Evolutionary conservation across 1,140 invertebrate species (phyloP), one percentile per base, ranked within the genome.

Genomic region (Melipona quadrifasciata): DNA sequence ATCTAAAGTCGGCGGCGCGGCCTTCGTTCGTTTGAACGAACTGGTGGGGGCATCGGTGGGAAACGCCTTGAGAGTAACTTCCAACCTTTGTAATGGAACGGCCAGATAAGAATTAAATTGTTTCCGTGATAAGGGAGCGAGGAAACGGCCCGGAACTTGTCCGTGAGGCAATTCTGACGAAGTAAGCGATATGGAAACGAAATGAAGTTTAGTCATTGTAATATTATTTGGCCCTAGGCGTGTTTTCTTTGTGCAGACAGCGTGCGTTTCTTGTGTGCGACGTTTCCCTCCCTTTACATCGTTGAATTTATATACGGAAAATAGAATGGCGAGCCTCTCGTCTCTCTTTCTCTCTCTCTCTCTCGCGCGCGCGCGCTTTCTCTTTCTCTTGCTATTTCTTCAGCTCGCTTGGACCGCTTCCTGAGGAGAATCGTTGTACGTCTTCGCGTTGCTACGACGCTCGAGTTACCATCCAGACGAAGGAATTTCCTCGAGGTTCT

Each of bases 91-190:
- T 89, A 79, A 82, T 85, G n/a, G 68, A 70, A 80, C 84, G 57
- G 65, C 27, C 53, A 61, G 86, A 89, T 89, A 89, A 88, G 87
- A 70, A 75, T 84, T 64, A 87, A 88, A 87, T 89, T 86, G 87
- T 71, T 88, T 65, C 67, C 68, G 58, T 64, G 70, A 85, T 89
- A 89, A 89, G 53, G 17, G 19, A 61, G 67, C 34, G 61, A 74
- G 71, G 78, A 73, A 75, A 75, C 34, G 71, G 53, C 16, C 47
- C 71, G 57, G 27, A 57, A 79, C 81, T 78, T 77, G 81, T 64
- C 64, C 17, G 75, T 79, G 47, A 76, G 67, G 79, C 68, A 51
- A 80, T 84, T 39, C 78, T 87, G 61, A 74, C 64, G 55, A 72
- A 71, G 77, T 27, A 58, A 81, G 27, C 83, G 74, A 79, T 85